Evolutionary conservation across 2,113 vertebrate species (phyloP).

Genomic region (Nerophis ophidion): DNA sequence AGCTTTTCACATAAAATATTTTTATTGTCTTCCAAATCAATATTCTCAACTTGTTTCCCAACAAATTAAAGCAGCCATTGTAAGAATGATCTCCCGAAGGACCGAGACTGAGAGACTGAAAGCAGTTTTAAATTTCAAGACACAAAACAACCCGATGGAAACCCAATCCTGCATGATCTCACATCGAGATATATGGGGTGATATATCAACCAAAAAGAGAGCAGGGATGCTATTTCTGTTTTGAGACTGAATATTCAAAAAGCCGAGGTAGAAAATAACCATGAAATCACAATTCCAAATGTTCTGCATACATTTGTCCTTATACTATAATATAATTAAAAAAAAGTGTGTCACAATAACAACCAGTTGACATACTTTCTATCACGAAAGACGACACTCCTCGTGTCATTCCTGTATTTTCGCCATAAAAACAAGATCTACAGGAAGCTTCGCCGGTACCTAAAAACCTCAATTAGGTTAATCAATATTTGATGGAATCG

Average conservation of each 20-base stretch:
- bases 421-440: slow-evolving; percentile 52
- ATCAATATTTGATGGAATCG: slow-evolving; percentile 73
- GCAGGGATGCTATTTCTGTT: slow-evolving; percentile 39
- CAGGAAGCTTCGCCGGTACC: slow-evolving; percentile 62
- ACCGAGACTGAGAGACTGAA: slow-evolving; percentile 43
- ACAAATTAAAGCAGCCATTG: slow-evolving; percentile 75
- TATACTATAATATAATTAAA: slow-evolving; percentile 14
- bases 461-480: slow-evolving; percentile 74
- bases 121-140: slow-evolving; percentile 60
- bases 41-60: slow-evolving; percentile 74
- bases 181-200: slow-evolving; percentile 32
- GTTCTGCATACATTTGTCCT: slow-evolving; percentile 22
- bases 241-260: slow-evolving; percentile 33
- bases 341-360: slow-evolving; percentile 29
- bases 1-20: slow-evolving; percentile 67
- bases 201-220: slow-evolving; percentile 40
- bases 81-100: slow-evolving; percentile 53
- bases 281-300: slow-evolving; percentile 43
- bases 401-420: slow-evolving; percentile 36
- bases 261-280: slow-evolving; percentile 28
- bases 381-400: slow-evolving; percentile 46
- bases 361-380: slow-evolving; percentile 42
- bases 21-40: slow-evolving; percentile 61
- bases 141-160: slow-evolving; percentile 40
- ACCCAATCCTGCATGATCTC: slow-evolving; percentile 58